phyloP scores from a whole-genome alignment of 1,140 invertebrate species.

The Nymphalis io region DNA sequence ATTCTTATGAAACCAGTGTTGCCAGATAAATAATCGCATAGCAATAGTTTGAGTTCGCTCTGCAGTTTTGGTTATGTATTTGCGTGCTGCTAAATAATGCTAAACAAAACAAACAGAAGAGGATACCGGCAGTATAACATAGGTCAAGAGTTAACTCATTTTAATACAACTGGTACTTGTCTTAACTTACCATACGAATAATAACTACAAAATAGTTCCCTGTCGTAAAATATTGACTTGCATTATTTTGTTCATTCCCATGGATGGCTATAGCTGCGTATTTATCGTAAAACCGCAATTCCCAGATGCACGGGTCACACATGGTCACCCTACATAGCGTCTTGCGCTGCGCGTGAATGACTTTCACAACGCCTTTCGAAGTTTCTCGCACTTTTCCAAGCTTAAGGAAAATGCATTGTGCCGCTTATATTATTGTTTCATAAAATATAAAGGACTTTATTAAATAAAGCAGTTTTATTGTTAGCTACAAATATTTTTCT shows the following conservation, averaged over 20 bases:
- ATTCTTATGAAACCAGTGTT: background rate
- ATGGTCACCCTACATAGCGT: constrained; percentile 52
- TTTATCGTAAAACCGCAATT: constrained; percentile 39
- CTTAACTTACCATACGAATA: no score
- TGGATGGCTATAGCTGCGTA: constrained; percentile 25
- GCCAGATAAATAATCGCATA: constrained; percentile 5
- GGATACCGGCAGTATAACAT: no score
- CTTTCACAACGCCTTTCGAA: constrained; percentile 67
- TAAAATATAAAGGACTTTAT: background rate
- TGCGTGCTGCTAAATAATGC: no score
- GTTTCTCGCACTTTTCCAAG: constrained; percentile 59
- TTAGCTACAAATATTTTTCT: background rate
- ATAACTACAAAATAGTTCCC: no score
- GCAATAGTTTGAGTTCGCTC: background rate
- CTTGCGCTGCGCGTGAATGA: constrained; percentile 50
- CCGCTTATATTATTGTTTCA: constrained; percentile 1
- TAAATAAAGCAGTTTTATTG: background rate
- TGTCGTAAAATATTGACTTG: background rate
- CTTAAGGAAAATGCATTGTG: constrained; percentile 43
- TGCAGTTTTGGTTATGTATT: no score
- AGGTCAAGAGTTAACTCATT: no score
- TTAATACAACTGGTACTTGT: no score
- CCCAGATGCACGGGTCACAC: constrained; percentile 44
- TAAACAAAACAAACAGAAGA: no score
- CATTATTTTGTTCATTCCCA: constrained; percentile 28